A percentile compares a stretch with the other conserved stretches of the same genome.
phyloP scores from a whole-genome alignment of 2,797 vertebrate genomes.

The Thripadectes ignobilis region DNA sequence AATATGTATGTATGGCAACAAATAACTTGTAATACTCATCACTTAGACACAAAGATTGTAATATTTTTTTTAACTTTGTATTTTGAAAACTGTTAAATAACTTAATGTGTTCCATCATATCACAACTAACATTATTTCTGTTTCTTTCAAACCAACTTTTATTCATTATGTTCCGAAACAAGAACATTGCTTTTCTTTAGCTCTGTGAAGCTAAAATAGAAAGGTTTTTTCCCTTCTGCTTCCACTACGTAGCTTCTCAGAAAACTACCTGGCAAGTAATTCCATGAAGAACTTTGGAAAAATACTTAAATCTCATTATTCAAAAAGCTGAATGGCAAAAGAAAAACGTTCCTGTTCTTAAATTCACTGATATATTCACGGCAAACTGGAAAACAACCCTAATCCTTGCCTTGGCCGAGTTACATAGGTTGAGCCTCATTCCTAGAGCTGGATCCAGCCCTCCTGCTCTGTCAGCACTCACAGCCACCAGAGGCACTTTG shows the following conservation, averaged over 20 bases:
- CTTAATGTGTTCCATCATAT: neutral
- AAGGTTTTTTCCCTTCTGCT: neutral
- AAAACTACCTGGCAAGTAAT: neutral
- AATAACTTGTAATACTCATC: neutral
- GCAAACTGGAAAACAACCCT: neutral
- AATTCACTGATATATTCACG: neutral
- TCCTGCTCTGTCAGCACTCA: neutral
- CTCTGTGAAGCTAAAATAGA: neutral
- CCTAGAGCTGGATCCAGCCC: neutral
- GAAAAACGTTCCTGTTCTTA: neutral
- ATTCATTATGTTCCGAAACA: neutral
- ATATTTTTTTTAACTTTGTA: neutral
- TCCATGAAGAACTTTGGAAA: neutral
- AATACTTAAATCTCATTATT: neutral
- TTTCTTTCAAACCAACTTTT: neutral
- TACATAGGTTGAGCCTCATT: accelerated
- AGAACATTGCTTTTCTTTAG: neutral
- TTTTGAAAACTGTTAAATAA: neutral
- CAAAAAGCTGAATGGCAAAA: neutral
- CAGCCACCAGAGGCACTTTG: neutral
- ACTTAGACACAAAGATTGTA: neutral
- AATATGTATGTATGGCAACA: neutral
- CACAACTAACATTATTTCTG: neutral
- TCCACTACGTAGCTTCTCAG: neutral
- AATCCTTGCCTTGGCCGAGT: neutral